Evolutionary conservation across 2,888 invertebrate species (phyloP).

Genomic region (Nephrotoma appendiculata): DNA sequence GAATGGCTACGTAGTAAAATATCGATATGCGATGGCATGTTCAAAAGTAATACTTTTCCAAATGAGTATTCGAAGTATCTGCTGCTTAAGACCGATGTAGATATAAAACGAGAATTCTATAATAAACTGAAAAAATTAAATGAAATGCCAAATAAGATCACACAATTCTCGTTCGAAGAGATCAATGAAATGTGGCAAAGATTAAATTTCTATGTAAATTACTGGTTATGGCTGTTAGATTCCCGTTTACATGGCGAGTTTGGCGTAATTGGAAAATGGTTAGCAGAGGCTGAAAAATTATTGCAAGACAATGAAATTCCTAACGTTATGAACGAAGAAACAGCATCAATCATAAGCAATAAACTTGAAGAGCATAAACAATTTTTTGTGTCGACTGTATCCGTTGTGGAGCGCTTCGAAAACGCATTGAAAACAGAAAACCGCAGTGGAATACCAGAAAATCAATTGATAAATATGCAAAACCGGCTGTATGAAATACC

Average conservation of each 20-base stretch:
- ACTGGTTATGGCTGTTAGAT: slow-evolving; percentile 85
- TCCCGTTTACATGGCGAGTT: slow-evolving; percentile 73
- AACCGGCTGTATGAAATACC: slow-evolving; percentile 60
- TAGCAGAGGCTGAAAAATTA: slow-evolving; percentile 72
- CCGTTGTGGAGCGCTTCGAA: slow-evolving; percentile 62
- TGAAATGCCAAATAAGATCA: slow-evolving; percentile 62
- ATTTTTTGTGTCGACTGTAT: slow-evolving; percentile 75
- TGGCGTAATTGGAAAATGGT: slow-evolving; percentile 76
- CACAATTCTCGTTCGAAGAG: slow-evolving; percentile 73
- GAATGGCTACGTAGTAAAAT: slow-evolving; percentile 72
- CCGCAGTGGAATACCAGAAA: slow-evolving; percentile 55
- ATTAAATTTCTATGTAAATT: slow-evolving; percentile 59
- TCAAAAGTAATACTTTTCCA: slow-evolving; percentile 58
- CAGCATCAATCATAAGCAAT: slow-evolving; percentile 72
- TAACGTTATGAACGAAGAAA: slow-evolving; percentile 72
- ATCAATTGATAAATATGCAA: slow-evolving; percentile 71
- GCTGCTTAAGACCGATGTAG: slow-evolving; percentile 61
- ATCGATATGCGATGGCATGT: slow-evolving; percentile 59
- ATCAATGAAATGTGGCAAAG: slow-evolving; percentile 69
- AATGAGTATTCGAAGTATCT: slow-evolving; percentile 69
- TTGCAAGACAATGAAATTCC: slow-evolving; percentile 72
- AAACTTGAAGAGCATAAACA: slow-evolving; percentile 80
- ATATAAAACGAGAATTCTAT: slow-evolving; percentile 54
- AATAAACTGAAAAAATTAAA: slow-evolving; percentile 65
- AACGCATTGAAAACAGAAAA: slow-evolving; percentile 53